Base-by-base conservation (phyloP, 2,888 invertebrate genomes). In the Oxytorus armatus region DNA sequence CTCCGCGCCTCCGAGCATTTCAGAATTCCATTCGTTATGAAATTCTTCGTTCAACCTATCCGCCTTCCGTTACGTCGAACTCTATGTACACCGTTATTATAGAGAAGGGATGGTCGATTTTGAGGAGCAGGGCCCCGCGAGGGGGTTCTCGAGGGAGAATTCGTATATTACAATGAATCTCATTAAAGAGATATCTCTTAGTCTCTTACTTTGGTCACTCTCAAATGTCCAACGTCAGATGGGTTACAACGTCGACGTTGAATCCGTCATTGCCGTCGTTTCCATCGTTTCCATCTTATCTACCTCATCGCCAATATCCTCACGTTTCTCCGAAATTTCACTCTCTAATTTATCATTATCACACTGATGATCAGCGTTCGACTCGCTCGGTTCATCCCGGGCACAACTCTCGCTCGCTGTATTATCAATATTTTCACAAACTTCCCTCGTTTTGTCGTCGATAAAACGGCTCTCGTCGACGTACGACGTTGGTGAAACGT, bases 141-240 rank as follows among this genome's bases (percentile, higher is more conserved):
- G 55, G 21, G 55, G 42, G 53, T 29, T 55, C 42, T 25, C 63
- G 55, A 14, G 65, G 44, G 65, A 73, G 23, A 29, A 61, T 65
- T 68, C 68, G 69, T 81, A 81, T 74, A 77, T 81, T 81, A 81
- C 81, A 81, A 63, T 55, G 73, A 81, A 81, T 66, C 74, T 81
- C 81, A 36, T 8, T 5, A 29, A 10, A 8, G 79, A 81, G 79
- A 84, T 83, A n/a, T 73, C 79, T 76, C 78, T 79, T 77, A 80
- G 70, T 78, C 81, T 78, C 81, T 82, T 81, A 79, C 83, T 84
- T 83, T 82, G 80, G 83, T 83, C 83, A 84, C 84, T 84, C 82
- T 82, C 81, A 72, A 74, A 80, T 68, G 63, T 82, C 82, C 74
- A 80, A 63, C 75, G 66, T 81, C 77, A 69, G 70, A 47, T 65